Evolutionary conservation across 2,888 invertebrate species (phyloP), one percentile per base, ranked within the genome.

Genomic region (Lottia scabra): DNA sequence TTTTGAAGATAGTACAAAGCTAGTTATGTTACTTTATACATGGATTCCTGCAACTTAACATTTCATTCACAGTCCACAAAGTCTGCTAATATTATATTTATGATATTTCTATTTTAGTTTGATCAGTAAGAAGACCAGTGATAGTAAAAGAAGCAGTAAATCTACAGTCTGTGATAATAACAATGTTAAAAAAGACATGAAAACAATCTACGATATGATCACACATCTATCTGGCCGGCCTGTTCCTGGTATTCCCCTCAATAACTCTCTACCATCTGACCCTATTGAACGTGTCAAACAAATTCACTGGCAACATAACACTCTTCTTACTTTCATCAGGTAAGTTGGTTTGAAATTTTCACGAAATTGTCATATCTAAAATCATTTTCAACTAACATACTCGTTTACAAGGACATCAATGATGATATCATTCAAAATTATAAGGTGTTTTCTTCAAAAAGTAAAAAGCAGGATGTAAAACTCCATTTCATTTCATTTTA

Each of bases 161-260:
- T 45, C 80, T 30, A 82, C 81, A 6, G 80, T 81, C 71, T 81
- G 79, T 77, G 80, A 82, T 67, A 78, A 81, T 2, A 82, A 81
- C 73, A 85, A 81, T 71, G 71, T 84, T 65, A 87, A 87, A 80
- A 87, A 86, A 71, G 88, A 89, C 68, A 81, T 85, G 72, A 87
- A 87, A 78, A 89, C 89, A 0, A 84, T 90, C 38, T 90, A 89
- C 75, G 89, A 90, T 77, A 89, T 90, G 89, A 84, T 90, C 23
- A 75, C 75, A 43, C 83, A 88, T 77, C 84, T 89, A 71, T 83
- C 83, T 73, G 90, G 90, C 6, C 77, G 84, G 8, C 72, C 84
- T 12, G 82, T 88, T 6, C 89, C 89, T 2, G 89, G 89, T 6
- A 88, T 89, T 48, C 87, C 89, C 6, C 74, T 85, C 65, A 87